Evolutionary conservation across 2,113 vertebrate species (phyloP).

Genomic region (Oxygymnocypris stewartii): DNA sequence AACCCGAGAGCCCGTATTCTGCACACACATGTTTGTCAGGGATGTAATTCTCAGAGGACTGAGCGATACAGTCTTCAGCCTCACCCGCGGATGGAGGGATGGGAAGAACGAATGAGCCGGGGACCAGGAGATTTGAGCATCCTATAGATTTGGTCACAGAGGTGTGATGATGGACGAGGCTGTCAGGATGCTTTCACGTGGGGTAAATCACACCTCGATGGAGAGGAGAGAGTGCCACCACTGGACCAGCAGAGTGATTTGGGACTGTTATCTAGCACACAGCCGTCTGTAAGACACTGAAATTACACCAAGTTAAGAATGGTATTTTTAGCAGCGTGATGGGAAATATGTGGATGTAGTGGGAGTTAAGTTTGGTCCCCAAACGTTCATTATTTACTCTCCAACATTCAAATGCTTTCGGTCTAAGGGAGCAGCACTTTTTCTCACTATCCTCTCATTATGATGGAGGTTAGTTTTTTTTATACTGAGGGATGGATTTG

Average conservation of each 20-base stretch:
- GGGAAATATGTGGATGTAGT: not conserved
- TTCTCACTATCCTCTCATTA: constrained; percentile 44
- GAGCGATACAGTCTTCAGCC: not conserved
- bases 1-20: not conserved
- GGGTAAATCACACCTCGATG: constrained; percentile 47
- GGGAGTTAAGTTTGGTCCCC: not conserved
- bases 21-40: not conserved
- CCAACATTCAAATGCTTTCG: constrained; percentile 19
- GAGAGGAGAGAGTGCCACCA: constrained; percentile 41
- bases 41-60: not conserved
- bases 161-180: constrained; percentile 52
- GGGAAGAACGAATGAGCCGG: constrained; percentile 14
- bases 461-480: constrained; percentile 41
- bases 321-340: constrained; percentile 32
- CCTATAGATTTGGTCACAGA: constrained; percentile 47
- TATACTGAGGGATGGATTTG: constrained; percentile 47
- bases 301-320: constrained; percentile 27
- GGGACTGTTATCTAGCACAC: not conserved
- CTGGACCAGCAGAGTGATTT: not conserved
- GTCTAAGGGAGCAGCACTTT: not conserved
- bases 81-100: constrained; percentile 24
- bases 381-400: constrained; percentile 25
- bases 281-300: not conserved
- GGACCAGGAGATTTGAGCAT: constrained; percentile 34
- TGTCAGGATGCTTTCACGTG: constrained; percentile 48